A percentile compares a stretch with the other conserved stretches of the same genome.
phyloP scores from a whole-genome alignment of 1,140 invertebrate genomes.

The Neotoxoptera formosana region DNA sequence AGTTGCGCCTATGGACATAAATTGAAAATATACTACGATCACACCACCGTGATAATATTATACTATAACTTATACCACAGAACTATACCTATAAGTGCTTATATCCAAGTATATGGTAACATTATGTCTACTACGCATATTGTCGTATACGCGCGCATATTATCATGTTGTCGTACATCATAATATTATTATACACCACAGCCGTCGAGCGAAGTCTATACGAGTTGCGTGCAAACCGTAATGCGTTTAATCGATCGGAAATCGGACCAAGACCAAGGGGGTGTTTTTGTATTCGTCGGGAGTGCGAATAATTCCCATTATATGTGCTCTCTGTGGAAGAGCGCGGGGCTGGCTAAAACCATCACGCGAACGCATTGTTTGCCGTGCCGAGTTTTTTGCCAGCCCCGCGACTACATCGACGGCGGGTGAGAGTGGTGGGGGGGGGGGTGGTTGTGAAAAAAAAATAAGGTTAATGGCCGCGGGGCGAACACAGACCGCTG shows the following conservation, averaged over 20 bases:
- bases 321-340: not conserved
- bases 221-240: not conserved
- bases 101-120: too few species aligned
- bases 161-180: not conserved
- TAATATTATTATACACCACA: not conserved
- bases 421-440: not conserved
- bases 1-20: too few species aligned
- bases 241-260: slow-evolving; percentile 25
- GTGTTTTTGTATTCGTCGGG: not conserved
- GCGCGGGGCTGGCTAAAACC: not conserved
- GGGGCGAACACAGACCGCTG: not conserved
- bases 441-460: not conserved
- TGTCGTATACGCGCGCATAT: not conserved
- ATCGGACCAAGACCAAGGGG: not conserved
- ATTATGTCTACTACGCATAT: not conserved
- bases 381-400: not conserved
- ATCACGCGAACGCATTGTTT: not conserved
- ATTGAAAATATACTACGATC: too few species aligned
- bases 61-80: too few species aligned
- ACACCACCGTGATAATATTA: too few species aligned
- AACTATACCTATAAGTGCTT: too few species aligned
- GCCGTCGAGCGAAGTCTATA: not conserved
- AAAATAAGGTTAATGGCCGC: not conserved
- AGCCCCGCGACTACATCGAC: too few species aligned
- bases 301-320: not conserved